Conservation (phyloP, 2,797 vertebrate genomes). For the Ciconia nigra region DNA sequence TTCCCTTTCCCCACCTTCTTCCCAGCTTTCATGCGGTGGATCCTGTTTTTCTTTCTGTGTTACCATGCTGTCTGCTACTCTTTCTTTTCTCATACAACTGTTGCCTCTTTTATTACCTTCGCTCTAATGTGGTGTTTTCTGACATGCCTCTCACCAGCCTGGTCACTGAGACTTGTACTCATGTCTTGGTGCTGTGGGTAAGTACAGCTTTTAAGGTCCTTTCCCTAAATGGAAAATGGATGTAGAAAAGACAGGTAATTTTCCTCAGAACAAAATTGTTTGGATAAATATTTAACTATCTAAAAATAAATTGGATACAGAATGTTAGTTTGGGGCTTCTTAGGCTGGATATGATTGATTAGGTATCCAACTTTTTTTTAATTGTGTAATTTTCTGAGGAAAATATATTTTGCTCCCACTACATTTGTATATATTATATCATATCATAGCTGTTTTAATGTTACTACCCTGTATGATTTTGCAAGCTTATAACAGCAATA, state of each 20-base stretch:
- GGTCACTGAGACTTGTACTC: too few species aligned
- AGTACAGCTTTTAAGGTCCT: not conserved
- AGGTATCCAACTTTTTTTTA: not conserved
- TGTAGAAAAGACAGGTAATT: not conserved
- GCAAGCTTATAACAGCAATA: not conserved
- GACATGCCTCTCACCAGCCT: not conserved
- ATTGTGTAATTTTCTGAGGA: not conserved
- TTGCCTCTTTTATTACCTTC: not conserved
- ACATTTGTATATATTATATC: not conserved
- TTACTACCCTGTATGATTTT: not conserved
- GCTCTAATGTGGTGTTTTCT: not conserved
- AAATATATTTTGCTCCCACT: not conserved
- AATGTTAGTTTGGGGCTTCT: not conserved
- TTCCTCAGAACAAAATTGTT: not conserved
- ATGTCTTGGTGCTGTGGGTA: not conserved
- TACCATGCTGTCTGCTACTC: not conserved
- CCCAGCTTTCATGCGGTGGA: not conserved
- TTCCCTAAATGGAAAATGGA: not conserved
- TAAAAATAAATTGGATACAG: not conserved
- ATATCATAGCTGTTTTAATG: not conserved
- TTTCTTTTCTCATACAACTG: not conserved
- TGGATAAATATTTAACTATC: not conserved
- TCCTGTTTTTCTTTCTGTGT: not conserved
- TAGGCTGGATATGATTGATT: not conserved
- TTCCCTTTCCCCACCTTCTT: not conserved